These are phyloP conservation scores for Taenioides sp. DNA, from an alignment of 2,797 vertebrate genomes.

Conservation along the genomic window DNA sequence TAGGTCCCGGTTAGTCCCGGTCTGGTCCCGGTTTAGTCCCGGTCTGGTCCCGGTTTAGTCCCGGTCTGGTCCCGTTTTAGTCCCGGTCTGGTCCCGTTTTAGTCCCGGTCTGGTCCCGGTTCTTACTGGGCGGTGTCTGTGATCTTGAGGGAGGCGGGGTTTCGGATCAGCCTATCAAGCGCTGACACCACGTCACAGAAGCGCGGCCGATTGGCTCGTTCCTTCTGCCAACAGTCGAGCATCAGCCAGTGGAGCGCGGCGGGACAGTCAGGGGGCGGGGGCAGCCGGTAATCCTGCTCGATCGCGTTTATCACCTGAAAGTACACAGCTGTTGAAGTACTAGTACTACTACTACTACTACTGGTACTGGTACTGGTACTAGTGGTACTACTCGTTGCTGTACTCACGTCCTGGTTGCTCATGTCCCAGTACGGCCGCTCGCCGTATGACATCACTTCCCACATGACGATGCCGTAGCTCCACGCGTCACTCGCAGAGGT, in stretches of 20 bases:
- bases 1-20: too few species aligned
- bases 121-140: constrained; percentile 45
- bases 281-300: constrained; percentile 92
- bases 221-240: constrained; percentile 97
- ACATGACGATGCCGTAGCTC: constrained; percentile 84
- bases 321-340: not conserved
- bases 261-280: constrained; percentile 91
- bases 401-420: constrained; percentile 81
- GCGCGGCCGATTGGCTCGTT: constrained; percentile 77
- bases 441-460: constrained; percentile 84
- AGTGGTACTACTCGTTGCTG: too few species aligned
- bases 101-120: too few species aligned
- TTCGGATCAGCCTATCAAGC: constrained; percentile 87
- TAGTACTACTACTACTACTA: not conserved
- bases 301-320: constrained; percentile 80
- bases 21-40: too few species aligned
- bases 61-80: too few species aligned
- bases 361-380: not conserved
- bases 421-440: constrained; percentile 84
- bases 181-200: constrained; percentile 81
- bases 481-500: constrained; percentile 84
- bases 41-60: too few species aligned
- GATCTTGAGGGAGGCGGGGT: constrained; percentile 85
- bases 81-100: not conserved
- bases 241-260: constrained; percentile 89